A percentile compares a stretch with the other conserved stretches of the same genome.
These are phyloP conservation scores for Neolamprologus variostigma DNA, from an alignment of 2,113 vertebrate species.

Conservation along the genomic window DNA sequence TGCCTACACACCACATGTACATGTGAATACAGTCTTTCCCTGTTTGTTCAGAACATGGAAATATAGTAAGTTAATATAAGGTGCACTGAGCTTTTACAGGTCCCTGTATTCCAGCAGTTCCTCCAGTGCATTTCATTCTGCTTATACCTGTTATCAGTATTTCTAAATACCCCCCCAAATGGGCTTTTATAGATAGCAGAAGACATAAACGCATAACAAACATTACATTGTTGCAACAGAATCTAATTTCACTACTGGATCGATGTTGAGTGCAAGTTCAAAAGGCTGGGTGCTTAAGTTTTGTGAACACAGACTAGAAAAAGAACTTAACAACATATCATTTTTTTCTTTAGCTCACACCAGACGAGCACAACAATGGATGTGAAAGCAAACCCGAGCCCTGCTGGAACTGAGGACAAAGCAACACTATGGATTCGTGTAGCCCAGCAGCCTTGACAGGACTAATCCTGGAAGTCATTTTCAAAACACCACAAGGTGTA, in stretches of 20 bases:
- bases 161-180: neutral
- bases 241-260: neutral
- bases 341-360: neutral
- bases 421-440: neutral
- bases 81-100: neutral
- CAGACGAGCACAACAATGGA: neutral
- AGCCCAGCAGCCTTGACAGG: neutral
- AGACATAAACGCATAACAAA: neutral
- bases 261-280: neutral
- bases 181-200: neutral
- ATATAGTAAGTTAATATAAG: neutral
- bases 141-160: neutral
- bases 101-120: neutral
- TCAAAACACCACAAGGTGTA: neutral
- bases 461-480: neutral
- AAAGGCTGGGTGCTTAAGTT: neutral
- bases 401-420: neutral
- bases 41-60: neutral
- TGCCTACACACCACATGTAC: neutral
- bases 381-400: neutral
- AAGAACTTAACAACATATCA: neutral
- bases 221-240: neutral
- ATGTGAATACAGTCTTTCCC: neutral
- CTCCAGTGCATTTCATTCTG: neutral
- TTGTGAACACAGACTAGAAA: neutral